Percentiles rank a stretch among this genome's conserved stretches.
Conservation (phyloP, 2,888 invertebrate genomes). For the Drosophila suboccidentalis region DNA sequence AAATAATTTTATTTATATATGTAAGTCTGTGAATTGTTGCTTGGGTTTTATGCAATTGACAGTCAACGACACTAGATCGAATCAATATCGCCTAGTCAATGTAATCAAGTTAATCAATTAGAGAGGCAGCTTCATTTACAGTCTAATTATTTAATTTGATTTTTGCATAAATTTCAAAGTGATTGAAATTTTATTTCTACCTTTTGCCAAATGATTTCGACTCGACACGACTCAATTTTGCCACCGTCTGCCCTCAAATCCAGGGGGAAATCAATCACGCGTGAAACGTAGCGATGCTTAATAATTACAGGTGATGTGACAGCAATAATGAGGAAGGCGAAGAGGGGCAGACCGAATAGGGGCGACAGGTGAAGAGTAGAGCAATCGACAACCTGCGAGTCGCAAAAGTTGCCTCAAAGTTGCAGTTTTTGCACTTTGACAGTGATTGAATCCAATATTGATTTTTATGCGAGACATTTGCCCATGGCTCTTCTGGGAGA, state of each 20-base stretch:
- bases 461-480: slow-evolving; percentile 46
- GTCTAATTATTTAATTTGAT: slow-evolving; percentile 73
- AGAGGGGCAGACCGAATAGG: slow-evolving; percentile 6
- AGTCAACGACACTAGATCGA: slow-evolving; percentile 26
- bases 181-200: slow-evolving; percentile 40
- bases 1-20: not conserved
- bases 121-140: slow-evolving; percentile 40
- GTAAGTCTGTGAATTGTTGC: slow-evolving; percentile 15
- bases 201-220: slow-evolving; percentile 19
- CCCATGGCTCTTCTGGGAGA: slow-evolving; percentile 7
- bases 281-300: slow-evolving; percentile 56
- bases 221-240: slow-evolving; percentile 13
- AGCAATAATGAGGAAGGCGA: slow-evolving; percentile 5
- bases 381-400: slow-evolving; percentile 36
- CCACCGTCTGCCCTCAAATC: slow-evolving; percentile 32
- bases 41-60: slow-evolving; percentile 17
- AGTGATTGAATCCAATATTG: slow-evolving; percentile 67
- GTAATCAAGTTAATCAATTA: slow-evolving; percentile 77
- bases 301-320: slow-evolving; percentile 65
- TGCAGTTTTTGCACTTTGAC: slow-evolving; percentile 70
- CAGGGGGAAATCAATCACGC: slow-evolving; percentile 67
- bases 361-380: not conserved
- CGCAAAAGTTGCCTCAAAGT: slow-evolving; percentile 48
- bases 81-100: slow-evolving; percentile 55
- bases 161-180: slow-evolving; percentile 60